Evolutionary conservation across 2,113 vertebrate genomes (phyloP), one percentile per base, ranked within the genome.

Genomic region (Xerus inauris): DNA sequence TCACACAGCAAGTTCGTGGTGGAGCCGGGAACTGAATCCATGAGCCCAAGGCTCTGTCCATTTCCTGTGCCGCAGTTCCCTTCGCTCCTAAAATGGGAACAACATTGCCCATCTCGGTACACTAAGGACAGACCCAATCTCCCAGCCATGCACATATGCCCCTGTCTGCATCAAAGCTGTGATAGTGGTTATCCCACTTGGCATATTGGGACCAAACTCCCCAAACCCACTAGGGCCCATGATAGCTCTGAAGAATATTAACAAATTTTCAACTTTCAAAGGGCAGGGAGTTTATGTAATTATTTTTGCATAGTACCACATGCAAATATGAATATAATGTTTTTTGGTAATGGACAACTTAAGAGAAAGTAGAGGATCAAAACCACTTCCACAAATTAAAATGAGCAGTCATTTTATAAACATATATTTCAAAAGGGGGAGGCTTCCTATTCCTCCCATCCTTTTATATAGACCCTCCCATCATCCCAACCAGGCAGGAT

Each of bases 51-150:
- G 97, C 97, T 98, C 97, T 97, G 97, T 98, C 97, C 97, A 98
- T 97, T 97, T 98, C 97, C 97, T 98, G 97, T 98, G 97, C 94
- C 97, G 97, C 97, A 98, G 97, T 98, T 98, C 97, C 97, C 97
- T 97, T 98, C 97, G 97, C 97, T 97, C 97, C 97, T 98, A 98
- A 98, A 98, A 98, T 98, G 97, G 97, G 97, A 98, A 98, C 97
- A 98, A 98, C 97, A 98, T 98, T 97, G 97, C 97, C 97, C 97
- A 97, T 97, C 97, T 97, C 94, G 97, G 97, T 97, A 98, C 97
- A 67, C 97, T 97, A 98, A 96, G 97, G 97, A 98, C 97, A 97
- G 96, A 98, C 90, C 89, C 97, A 51, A 20, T 89, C 95, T 98
- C 97, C 97, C 97, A 97, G 94, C 97, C 97, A 98, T 97, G 97